Evolutionary conservation across 2,888 invertebrate genomes (phyloP), one percentile per base, ranked within the genome.

Genomic region (Lomographa bimaculata): DNA sequence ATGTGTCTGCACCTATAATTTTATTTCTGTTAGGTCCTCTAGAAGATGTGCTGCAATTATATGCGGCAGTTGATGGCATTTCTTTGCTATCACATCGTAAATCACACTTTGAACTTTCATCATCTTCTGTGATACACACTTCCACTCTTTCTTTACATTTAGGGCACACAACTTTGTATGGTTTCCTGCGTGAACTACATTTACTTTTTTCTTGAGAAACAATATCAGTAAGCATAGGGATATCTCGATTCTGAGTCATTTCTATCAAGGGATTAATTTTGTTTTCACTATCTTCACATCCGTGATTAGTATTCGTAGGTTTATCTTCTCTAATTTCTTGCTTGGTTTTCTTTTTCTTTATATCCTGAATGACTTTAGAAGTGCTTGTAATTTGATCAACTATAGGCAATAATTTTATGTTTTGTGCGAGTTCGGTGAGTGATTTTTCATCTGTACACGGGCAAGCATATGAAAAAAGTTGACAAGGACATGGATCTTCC

Each of bases 401-500:
- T 33, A 58, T 55, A 10, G 60, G 60, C 8, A 62, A 27, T n/a
- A 61, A 61, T 41, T 66, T 70, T 20, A 49, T 67, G n/a, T 55
- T 66, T 52, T 60, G 65, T 19, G 64, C 64, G 30, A 77, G 48
- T 43, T 71, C 65, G 5, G 66, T 66, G 1, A 67, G 54, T 5
- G 76, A 76, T 50, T 72, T 72, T 30, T 68, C 64, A 18, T 65
- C 67, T 1, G 66, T 66, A 48, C 83, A 85, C 19, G 80, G 76
- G 46, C 81, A 82, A 6, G 73, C 69, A 39, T 80, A 81, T 2
- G 81, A 79, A 63, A 83, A 83, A 40, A 84, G 54, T 58, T 83
- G 79, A 52, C 83, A 81, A 0, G 82, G 80, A 44, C 82, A 84
- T 2, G 80, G 80, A 39, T 80, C 66, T 50, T 79, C 76, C 72